Conservation (phyloP, 92 coral and sea anemone genomes). For the Hydrozoanthus gracilis region DNA sequence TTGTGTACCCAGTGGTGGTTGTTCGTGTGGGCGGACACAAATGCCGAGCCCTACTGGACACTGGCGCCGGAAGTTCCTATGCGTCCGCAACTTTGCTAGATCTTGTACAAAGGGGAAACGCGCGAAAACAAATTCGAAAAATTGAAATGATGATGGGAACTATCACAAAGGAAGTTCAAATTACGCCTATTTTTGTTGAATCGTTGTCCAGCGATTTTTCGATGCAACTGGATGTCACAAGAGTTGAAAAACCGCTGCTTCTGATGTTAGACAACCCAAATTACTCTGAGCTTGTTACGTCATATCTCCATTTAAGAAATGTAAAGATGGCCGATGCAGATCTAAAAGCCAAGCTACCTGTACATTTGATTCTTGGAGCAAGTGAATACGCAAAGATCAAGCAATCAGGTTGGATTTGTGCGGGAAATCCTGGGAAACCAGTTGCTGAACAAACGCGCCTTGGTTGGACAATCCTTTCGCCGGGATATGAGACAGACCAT, state of each 20-base stretch:
- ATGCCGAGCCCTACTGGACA: slow-evolving; percentile 28
- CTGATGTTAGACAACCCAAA: slow-evolving; percentile 56
- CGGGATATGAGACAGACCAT: no score
- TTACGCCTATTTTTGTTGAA: not conserved
- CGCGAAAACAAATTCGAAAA: slow-evolving; percentile 23
- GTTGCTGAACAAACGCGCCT: no score
- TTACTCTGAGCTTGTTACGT: slow-evolving; percentile 48
- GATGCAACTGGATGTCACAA: slow-evolving; percentile 55
- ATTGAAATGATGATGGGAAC: slow-evolving; percentile 63
- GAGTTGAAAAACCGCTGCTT: slow-evolving; percentile 51
- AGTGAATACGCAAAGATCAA: slow-evolving; percentile 32
- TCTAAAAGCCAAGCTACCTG: not conserved
- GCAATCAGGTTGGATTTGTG: not conserved
- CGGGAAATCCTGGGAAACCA: no score
- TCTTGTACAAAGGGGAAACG: slow-evolving; percentile 38
- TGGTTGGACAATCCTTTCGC: no score
- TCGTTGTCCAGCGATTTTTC: slow-evolving; percentile 46
- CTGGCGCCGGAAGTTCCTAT: slow-evolving; percentile 67
- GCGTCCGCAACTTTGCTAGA: slow-evolving; percentile 55
- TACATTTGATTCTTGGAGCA: slow-evolving; percentile 20
- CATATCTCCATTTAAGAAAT: slow-evolving; percentile 56
- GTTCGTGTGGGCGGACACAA: no score
- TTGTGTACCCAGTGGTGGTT: not conserved
- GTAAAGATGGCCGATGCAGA: slow-evolving; percentile 51
- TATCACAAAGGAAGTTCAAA: slow-evolving; percentile 48